Conservation (phyloP, 1,140 invertebrate genomes). For the Solenopsis fugax region DNA sequence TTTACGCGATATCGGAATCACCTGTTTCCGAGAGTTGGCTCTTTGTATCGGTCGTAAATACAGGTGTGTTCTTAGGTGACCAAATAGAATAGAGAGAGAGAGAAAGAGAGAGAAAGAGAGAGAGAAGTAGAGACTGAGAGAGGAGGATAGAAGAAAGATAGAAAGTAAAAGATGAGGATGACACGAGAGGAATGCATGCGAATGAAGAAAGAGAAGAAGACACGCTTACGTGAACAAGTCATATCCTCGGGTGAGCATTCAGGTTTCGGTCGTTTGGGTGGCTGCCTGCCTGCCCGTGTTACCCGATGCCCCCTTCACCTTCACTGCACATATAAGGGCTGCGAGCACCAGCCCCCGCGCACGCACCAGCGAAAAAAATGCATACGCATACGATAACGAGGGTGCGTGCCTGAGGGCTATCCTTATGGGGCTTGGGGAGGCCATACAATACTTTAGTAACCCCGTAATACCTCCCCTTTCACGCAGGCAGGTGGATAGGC, state of each 20-base stretch:
- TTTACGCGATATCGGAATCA: constrained; percentile 55
- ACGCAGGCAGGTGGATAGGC: constrained; percentile 66
- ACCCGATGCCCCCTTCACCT: constrained; percentile 84
- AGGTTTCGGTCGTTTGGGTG: constrained; percentile 78
- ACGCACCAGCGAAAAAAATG: constrained; percentile 84
- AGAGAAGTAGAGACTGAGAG: neutral
- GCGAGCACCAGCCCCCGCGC: constrained; percentile 73
- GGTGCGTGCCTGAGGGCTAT: constrained; percentile 84
- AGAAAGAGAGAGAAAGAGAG: neutral
- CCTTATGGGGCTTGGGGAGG: constrained; percentile 78
- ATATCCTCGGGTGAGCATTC: constrained; percentile 76
- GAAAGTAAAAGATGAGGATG: neutral
- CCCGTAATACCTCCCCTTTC: constrained; percentile 80
- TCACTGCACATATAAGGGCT: constrained; percentile 83
- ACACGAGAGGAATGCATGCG: constrained; percentile 39
- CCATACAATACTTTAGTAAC: constrained; percentile 79
- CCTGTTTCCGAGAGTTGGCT: constrained; percentile 54
- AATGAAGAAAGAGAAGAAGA: constrained; percentile 38
- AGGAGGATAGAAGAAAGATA: neutral
- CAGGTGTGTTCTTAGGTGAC: constrained; percentile 47
- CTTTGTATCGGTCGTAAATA: constrained; percentile 55
- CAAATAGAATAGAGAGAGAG: constrained; percentile 4
- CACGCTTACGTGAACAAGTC: constrained; percentile 53
- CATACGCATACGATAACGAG: constrained; percentile 83
- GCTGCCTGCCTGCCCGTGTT: constrained; percentile 79